phyloP scores from a whole-genome alignment of 1,140 invertebrate species.

The Mya arenaria region DNA sequence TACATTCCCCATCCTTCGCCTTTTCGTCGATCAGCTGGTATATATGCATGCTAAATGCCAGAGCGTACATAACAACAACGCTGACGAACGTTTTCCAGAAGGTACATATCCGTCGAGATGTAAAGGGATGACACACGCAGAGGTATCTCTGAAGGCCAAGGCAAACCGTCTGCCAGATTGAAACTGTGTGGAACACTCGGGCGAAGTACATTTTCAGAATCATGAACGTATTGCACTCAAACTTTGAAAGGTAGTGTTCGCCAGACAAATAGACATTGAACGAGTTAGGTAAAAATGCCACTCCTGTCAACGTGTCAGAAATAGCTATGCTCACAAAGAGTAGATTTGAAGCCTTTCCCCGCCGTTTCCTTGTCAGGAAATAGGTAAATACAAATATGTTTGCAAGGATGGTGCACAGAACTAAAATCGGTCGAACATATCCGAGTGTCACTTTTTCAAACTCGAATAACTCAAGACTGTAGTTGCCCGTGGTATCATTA shows the following conservation, averaged over 20 bases:
- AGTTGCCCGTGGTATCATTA: too few relatives aligned
- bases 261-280: conserved; percentile 13
- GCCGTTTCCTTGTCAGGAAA: conserved; percentile 28
- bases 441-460: conserved; percentile 38
- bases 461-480: too few relatives aligned
- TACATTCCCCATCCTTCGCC: not conserved
- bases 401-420: conserved; percentile 19
- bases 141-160: conserved; percentile 45
- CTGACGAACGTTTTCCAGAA: conserved; percentile 29
- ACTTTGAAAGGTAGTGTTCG: not conserved
- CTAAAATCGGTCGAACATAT: conserved; percentile 9
- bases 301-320: conserved; percentile 49
- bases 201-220: conserved; percentile 28
- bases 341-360: conserved; percentile 34
- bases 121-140: conserved; percentile 53
- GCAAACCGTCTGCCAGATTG: conserved; percentile 45
- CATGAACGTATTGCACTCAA: conserved; percentile 22
- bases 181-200: conserved; percentile 43
- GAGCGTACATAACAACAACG: conserved; percentile 7
- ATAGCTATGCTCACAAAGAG: conserved; percentile 46
- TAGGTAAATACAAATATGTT: conserved; percentile 32
- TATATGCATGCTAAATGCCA: not conserved
- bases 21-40: conserved; percentile 41
- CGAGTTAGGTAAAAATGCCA: conserved; percentile 30
- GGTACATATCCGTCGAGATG: conserved; percentile 33